These are phyloP conservation scores for Vultur gryphus DNA, from an alignment of 2,797 vertebrate species.

Conservation along the genomic window DNA sequence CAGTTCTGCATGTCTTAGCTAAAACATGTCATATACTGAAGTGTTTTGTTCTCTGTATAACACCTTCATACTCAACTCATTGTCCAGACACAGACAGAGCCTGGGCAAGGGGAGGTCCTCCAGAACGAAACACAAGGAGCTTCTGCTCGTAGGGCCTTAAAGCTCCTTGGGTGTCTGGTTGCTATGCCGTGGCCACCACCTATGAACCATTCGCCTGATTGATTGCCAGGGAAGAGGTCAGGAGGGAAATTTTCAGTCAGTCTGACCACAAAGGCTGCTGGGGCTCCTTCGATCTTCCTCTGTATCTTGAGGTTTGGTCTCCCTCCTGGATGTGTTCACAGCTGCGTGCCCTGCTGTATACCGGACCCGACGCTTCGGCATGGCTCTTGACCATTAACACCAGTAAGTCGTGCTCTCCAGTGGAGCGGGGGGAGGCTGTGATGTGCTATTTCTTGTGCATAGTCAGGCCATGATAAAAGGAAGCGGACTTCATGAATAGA, in stretches of 20 bases:
- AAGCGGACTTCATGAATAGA: background rate
- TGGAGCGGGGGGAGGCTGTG: background rate
- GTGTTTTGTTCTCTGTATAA: background rate
- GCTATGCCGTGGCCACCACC: background rate
- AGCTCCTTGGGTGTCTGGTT: background rate
- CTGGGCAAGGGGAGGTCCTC: background rate
- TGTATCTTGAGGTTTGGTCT: background rate
- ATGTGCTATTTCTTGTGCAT: background rate
- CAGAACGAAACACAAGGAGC: background rate
- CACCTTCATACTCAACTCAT: background rate
- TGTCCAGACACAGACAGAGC: background rate
- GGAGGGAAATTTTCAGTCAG: background rate
- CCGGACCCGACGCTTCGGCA: accelerated
- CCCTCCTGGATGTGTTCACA: background rate
- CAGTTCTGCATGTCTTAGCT: background rate
- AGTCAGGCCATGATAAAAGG: background rate
- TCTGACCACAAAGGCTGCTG: background rate
- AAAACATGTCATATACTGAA: background rate
- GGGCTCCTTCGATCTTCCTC: background rate
- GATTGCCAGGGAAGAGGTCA: background rate
- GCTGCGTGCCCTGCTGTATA: background rate
- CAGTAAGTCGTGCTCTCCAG: background rate
- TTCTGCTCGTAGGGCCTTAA: background rate
- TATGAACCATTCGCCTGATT: background rate
- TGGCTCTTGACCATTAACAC: background rate